Evolutionary conservation across 1,140 invertebrate genomes (phyloP).

Genomic region (Leptinotarsa undecemlineata): DNA sequence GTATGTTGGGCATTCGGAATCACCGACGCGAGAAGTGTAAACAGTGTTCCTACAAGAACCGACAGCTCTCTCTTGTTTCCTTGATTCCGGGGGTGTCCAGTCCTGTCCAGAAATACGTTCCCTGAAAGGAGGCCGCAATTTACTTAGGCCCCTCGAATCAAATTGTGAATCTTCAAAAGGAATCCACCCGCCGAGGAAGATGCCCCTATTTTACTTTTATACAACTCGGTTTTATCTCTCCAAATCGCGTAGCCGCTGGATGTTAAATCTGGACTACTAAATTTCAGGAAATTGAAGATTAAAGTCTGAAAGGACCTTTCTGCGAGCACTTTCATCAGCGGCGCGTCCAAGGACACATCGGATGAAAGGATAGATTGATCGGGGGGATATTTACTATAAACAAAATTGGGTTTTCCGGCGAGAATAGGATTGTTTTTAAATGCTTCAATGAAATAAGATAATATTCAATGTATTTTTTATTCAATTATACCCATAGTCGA

Average conservation of each 20-base stretch:
- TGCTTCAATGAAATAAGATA: too few relatives aligned
- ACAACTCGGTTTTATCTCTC: constrained; percentile 48
- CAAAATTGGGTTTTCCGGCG: too few relatives aligned
- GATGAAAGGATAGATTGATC: background rate
- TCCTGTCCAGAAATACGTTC: constrained; percentile 20
- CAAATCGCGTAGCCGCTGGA: constrained; percentile 44
- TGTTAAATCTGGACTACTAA: constrained; percentile 47
- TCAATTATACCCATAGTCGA: too few relatives aligned
- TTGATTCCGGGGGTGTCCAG: background rate
- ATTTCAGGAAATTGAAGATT: constrained; percentile 50
- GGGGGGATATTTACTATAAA: background rate
- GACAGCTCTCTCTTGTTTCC: constrained; percentile 10
- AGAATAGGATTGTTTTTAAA: too few relatives aligned
- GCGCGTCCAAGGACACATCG: background rate
- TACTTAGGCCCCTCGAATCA: constrained; percentile 52
- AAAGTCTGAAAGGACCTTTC: constrained; percentile 36
- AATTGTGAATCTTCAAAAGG: constrained; percentile 54
- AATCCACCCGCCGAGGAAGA: constrained; percentile 42
- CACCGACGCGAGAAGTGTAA: constrained; percentile 22
- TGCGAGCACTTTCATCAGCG: constrained; percentile 24
- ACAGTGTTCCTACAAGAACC: constrained; percentile 15
- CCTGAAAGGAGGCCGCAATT: constrained; percentile 46
- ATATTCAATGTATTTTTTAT: too few relatives aligned
- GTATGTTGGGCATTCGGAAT: constrained; percentile 9
- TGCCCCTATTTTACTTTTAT: constrained; percentile 52